Base-by-base conservation (phyloP, 2,888 invertebrate genomes). In the Epirrita christyi region DNA sequence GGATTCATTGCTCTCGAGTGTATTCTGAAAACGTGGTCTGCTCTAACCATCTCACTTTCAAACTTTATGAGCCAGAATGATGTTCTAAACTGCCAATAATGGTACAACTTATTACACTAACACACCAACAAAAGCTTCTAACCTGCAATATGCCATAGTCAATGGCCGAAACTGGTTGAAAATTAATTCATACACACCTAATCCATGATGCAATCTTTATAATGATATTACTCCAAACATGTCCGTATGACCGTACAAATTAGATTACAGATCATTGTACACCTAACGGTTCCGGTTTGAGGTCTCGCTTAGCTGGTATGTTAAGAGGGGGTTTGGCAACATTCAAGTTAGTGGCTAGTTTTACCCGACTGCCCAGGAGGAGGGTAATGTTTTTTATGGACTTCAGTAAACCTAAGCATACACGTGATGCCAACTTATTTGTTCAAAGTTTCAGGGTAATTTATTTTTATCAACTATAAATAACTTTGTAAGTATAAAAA, bases 111-210 rank as follows among this genome's bases (percentile, higher is more conserved):
- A 27, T 0, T 4, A 27, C 21, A 21, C 21, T 21, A 21, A 21
- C 21, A 3, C 21, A 21, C 13, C 32, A 32, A 50, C 13, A 28
- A 43, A 11, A 41, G 34, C 8, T 32, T 2, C 1, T 28, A 40
- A n/a, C 27, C 10, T 15, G 10, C 53, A 9, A 40, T 40, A 14
- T 9, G 27, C 38, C 43, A 13, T 38, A 36, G 44, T 50, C 37
- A 45, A 59, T 21, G 53, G 59, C 57, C 61, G 50, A 55, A 62
- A 62, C 61, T 40, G 51, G 61, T 59, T 55, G 46, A 52, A 32
- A 54, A 49, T 43, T 53, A 59, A 65, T 61, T 55, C 51, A 59
- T 60, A 55, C 58, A 61, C 51, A 57, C 59, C 63, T 63, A 61
- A 60, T 37, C 34, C 37, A 44, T 65, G 63, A 65, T 55, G 65